A percentile compares a stretch with the other conserved stretches of the same genome.
Conservation (phyloP, 2,888 invertebrate genomes). For the Andrena marginata region DNA sequence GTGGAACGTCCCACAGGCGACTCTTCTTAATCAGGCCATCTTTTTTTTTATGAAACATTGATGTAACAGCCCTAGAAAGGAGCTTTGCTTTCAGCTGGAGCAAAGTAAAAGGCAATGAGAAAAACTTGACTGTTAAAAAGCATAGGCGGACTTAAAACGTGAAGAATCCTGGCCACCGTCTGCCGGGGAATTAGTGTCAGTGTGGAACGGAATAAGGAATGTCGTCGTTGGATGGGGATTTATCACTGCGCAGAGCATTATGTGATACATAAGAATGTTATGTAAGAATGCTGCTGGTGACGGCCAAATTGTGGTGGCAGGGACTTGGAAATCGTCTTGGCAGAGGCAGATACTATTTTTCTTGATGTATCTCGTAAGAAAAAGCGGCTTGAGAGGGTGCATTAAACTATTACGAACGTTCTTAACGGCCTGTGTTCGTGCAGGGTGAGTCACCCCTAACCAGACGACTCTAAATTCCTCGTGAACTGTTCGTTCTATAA, state of each 20-base stretch:
- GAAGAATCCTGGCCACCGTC: slow-evolving; percentile 13
- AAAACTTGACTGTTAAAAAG: slow-evolving; percentile 29
- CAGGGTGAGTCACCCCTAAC: too few species aligned
- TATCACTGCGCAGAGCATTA: slow-evolving; percentile 42
- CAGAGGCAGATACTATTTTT: slow-evolving; percentile 40
- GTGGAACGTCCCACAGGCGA: neutral
- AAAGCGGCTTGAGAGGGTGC: slow-evolving; percentile 12
- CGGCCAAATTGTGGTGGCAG: slow-evolving; percentile 35
- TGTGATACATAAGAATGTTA: slow-evolving; percentile 41
- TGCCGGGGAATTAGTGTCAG: slow-evolving; percentile 41
- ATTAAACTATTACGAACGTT: slow-evolving; percentile 15
- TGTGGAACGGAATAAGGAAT: slow-evolving; percentile 16
- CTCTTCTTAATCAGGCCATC: slow-evolving; percentile 7
- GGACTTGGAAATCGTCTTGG: slow-evolving; percentile 51
- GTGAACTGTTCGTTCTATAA: too few species aligned
- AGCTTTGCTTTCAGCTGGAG: neutral
- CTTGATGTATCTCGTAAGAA: slow-evolving; percentile 7
- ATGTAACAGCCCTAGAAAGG: slow-evolving; percentile 3
- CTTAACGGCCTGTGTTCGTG: too few species aligned
- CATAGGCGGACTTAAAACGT: slow-evolving; percentile 27
- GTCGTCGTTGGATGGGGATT: slow-evolving; percentile 35
- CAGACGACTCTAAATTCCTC: too few species aligned
- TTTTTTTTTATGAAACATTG: neutral
- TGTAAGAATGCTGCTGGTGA: slow-evolving; percentile 42
- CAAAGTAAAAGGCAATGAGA: slow-evolving; percentile 14